Conservation (phyloP, 2,888 invertebrate genomes). For the Opisthograptis luteolata region DNA sequence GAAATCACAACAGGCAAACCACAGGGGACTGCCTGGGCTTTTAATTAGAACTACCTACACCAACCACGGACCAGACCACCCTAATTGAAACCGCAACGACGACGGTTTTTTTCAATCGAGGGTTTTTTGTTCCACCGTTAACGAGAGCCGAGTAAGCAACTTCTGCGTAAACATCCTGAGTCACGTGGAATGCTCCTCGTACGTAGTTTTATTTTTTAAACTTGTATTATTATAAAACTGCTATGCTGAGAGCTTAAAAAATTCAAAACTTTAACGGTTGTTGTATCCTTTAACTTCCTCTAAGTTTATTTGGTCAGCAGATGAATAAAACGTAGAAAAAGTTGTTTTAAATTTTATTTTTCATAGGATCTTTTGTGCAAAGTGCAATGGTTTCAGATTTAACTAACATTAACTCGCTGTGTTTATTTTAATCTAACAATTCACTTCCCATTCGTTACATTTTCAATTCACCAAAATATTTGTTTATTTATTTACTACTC, state of each 20-base stretch:
- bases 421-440: neutral
- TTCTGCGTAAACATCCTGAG: conserved; percentile 19
- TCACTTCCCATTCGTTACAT: no score
- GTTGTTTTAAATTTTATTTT: no score
- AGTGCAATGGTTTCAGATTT: conserved; percentile 18
- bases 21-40: conserved; percentile 25
- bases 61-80: conserved; percentile 35
- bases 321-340: no score
- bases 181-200: conserved; percentile 6
- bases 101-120: conserved; percentile 48
- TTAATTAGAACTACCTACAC: conserved; percentile 55
- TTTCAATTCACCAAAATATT: neutral
- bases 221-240: no score
- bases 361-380: conserved; percentile 24
- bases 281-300: no score
- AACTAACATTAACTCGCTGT: neutral
- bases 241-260: no score
- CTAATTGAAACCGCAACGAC: conserved; percentile 69
- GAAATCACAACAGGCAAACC: conserved; percentile 19
- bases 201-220: conserved; percentile 5
- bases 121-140: conserved; percentile 51
- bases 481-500: no score
- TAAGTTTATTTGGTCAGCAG: no score
- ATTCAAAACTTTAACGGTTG: no score
- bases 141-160: conserved; percentile 48